Evolutionary conservation across 2,797 vertebrate genomes (phyloP).

Genomic region (Pelochelys cantorii): DNA sequence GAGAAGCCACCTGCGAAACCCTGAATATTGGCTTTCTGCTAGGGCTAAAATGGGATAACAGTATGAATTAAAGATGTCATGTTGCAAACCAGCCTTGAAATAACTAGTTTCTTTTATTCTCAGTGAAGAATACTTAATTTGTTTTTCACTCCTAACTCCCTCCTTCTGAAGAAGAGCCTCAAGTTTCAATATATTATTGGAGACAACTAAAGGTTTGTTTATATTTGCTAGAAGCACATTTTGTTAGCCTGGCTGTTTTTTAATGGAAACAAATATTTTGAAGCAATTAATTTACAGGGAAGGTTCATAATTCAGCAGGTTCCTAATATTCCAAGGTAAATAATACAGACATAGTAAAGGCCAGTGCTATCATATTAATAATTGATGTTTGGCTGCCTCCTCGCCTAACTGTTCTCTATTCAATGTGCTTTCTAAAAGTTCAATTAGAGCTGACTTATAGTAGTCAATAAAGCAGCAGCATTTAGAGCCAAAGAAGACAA

Average conservation of each 20-base stretch:
- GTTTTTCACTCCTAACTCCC: neutral
- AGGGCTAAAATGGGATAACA: neutral
- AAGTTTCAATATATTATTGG: conserved; percentile 2
- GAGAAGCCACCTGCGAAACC: neutral
- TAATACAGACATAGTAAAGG: conserved; percentile 70
- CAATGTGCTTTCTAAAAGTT: conserved; percentile 72
- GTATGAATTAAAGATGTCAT: neutral
- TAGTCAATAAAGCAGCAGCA: conserved; percentile 79
- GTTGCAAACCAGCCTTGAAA: neutral
- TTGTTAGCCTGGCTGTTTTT: conserved; percentile 50
- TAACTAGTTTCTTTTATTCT: neutral
- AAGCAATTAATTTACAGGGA: conserved; percentile 67
- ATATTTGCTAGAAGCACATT: conserved; percentile 22
- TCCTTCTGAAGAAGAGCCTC: neutral
- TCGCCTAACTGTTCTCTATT: conserved; percentile 70
- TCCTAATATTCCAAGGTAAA: conserved; percentile 66
- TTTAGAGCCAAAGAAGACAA: conserved; percentile 67
- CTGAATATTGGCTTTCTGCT: fast-evolving
- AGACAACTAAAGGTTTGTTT: conserved; percentile 34
- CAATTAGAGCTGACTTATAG: conserved; percentile 81
- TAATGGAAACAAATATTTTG: conserved; percentile 71
- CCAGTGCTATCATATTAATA: conserved; percentile 73
- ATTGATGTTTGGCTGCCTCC: conserved; percentile 71
- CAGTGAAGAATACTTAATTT: neutral
- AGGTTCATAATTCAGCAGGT: conserved; percentile 59